Conservation (phyloP, 2,113 vertebrate genomes). For the Oryzias curvinotus region DNA sequence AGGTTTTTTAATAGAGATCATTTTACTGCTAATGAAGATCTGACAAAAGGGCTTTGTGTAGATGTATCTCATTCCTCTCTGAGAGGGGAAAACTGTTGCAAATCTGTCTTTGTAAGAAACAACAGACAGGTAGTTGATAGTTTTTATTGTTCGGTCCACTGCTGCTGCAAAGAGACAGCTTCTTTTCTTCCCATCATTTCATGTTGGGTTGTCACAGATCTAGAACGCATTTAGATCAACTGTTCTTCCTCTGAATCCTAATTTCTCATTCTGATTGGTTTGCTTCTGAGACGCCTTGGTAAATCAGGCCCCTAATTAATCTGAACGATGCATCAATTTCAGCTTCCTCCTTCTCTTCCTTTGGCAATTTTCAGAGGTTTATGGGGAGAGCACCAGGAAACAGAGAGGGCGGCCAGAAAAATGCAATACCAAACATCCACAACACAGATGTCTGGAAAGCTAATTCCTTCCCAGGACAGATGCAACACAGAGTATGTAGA, state of each 20-base stretch:
- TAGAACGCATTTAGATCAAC: slow-evolving; percentile 14
- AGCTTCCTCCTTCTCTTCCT: slow-evolving; percentile 40
- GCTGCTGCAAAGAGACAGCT: slow-evolving; percentile 14
- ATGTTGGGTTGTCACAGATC: slow-evolving; percentile 64
- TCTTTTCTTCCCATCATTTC: slow-evolving; percentile 58
- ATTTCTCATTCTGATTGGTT: slow-evolving; percentile 65
- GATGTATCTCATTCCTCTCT: no score
- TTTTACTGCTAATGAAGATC: no score
- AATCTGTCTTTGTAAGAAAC: no score
- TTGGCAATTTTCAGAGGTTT: slow-evolving; percentile 39
- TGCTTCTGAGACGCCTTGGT: slow-evolving; percentile 47
- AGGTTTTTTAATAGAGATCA: no score
- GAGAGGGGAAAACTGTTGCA: no score
- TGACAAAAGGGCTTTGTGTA: no score
- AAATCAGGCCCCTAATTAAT: slow-evolving; percentile 66
- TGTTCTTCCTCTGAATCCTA: slow-evolving; percentile 47
- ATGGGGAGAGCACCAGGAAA: slow-evolving; percentile 30
- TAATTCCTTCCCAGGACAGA: slow-evolving; percentile 1
- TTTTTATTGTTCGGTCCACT: no score
- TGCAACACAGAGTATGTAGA: slow-evolving; percentile 8
- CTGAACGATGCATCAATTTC: slow-evolving; percentile 57
- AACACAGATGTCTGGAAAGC: background rate
- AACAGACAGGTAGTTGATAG: no score
- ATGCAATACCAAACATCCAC: background rate
- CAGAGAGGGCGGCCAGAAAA: slow-evolving; percentile 3